Conservation (phyloP, 2,888 invertebrate species). For the Priocnemis perturbator region DNA sequence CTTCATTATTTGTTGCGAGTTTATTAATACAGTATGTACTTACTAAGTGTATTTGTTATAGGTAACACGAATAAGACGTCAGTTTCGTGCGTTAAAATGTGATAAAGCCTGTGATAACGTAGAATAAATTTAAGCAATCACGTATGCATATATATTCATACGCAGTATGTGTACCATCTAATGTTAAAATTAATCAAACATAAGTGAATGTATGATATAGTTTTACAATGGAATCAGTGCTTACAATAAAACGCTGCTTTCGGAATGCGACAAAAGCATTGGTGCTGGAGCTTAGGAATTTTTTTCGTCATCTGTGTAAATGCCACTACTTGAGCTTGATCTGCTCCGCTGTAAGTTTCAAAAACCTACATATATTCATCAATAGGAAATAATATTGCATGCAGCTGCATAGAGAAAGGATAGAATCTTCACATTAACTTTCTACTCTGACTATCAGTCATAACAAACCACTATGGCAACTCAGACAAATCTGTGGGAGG, state of each 20-base stretch:
- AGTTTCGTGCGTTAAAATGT: conserved; percentile 33
- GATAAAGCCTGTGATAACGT: conserved; percentile 34
- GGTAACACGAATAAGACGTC: conserved; percentile 37
- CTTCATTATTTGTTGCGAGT: not conserved
- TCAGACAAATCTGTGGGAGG: conserved; percentile 34
- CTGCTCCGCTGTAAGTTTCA: conserved; percentile 65
- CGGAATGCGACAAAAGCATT: conserved; percentile 30
- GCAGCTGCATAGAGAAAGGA: not conserved
- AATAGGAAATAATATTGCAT: not conserved
- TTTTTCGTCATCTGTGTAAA: conserved; percentile 49
- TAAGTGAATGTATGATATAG: conserved; percentile 19
- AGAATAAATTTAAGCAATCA: not conserved
- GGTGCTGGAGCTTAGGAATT: conserved; percentile 33
- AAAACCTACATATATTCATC: not conserved
- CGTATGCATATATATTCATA: not conserved
- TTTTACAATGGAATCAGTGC: conserved; percentile 44
- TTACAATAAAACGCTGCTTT: conserved; percentile 38
- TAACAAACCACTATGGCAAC: not conserved
- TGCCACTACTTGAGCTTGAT: conserved; percentile 58
- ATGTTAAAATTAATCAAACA: conserved; percentile 4
- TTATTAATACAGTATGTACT: not conserved
- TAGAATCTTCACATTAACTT: no score
- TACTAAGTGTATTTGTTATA: conserved; percentile 53
- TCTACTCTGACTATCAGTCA: no score
- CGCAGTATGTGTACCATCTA: not conserved